These are phyloP conservation scores for Anticlea derivata DNA, from an alignment of 2,888 invertebrate species.

Conservation along the genomic window DNA sequence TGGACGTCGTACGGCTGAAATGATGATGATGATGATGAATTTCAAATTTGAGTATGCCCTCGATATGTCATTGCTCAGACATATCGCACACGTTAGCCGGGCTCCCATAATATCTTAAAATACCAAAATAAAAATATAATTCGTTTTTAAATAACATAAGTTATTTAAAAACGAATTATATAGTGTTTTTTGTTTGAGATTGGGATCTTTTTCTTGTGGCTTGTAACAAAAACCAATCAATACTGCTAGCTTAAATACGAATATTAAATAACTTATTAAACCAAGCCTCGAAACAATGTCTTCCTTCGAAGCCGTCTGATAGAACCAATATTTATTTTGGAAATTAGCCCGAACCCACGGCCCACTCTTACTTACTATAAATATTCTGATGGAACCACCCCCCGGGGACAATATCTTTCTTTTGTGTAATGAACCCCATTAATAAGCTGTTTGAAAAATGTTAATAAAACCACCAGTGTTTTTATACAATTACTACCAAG, in stretches of 20 bases:
- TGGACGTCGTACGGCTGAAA: too few relatives aligned
- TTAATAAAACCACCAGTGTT: too few relatives aligned
- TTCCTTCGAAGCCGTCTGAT: conserved; percentile 55
- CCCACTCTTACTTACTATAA: conserved; percentile 68
- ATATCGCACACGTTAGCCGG: too few relatives aligned
- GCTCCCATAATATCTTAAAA: too few relatives aligned
- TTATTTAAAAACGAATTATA: too few relatives aligned
- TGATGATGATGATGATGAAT: too few relatives aligned
- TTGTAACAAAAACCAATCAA: background rate
- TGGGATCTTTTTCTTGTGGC: background rate
- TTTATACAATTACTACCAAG: too few relatives aligned
- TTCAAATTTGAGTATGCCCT: too few relatives aligned
- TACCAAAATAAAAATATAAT: too few relatives aligned
- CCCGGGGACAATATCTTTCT: conserved; percentile 55
- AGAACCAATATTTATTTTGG: conserved; percentile 81
- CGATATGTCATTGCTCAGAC: too few relatives aligned
- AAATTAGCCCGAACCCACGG: conserved; percentile 75
- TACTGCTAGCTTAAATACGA: background rate
- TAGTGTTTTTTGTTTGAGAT: too few relatives aligned
- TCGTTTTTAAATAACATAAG: too few relatives aligned
- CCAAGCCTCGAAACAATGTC: conserved; percentile 26
- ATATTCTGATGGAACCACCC: conserved; percentile 76
- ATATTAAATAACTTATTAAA: conserved; percentile 21
- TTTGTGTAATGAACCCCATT: conserved; percentile 74
- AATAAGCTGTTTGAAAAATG: conserved; percentile 49